Percentiles rank a stretch among this genome's conserved stretches.
Evolutionary conservation across 2,797 vertebrate species (phyloP).

Genomic region (Nannoperca australis): DNA sequence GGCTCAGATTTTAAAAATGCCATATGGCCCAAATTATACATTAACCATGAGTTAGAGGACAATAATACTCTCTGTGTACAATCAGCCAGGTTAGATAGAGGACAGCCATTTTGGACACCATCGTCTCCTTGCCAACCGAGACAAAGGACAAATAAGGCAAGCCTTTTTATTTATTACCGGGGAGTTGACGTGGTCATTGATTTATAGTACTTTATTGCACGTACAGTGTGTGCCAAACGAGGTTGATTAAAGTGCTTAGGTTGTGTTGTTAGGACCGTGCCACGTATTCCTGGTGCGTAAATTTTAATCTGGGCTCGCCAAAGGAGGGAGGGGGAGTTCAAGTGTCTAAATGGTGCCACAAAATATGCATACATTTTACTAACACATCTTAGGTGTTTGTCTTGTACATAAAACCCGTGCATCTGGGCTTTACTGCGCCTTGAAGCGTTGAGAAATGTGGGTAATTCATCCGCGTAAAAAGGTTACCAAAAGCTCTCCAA

Average conservation of each 20-base stretch:
- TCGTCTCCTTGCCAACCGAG: conserved; percentile 85
- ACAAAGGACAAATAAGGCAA: conserved; percentile 72
- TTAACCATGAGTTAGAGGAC: conserved; percentile 90
- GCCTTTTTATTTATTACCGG: conserved; percentile 75
- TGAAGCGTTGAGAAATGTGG: conserved; percentile 15
- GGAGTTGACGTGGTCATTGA: conserved; percentile 60
- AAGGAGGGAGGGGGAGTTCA: conserved; percentile 12
- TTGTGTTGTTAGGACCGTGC: conserved; percentile 25
- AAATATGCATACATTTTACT: neutral
- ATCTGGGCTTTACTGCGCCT: neutral
- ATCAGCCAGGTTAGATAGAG: conserved; percentile 72
- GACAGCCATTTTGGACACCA: conserved; percentile 82
- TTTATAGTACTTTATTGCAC: conserved; percentile 71
- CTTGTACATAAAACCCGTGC: neutral
- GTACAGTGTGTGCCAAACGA: conserved; percentile 55
- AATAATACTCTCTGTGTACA: conserved; percentile 81
- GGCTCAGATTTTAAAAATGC: conserved; percentile 88
- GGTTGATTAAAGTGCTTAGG: conserved; percentile 51
- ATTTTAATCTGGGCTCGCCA: conserved; percentile 48
- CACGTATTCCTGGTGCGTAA: conserved; percentile 81
- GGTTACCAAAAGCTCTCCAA: conserved; percentile 75
- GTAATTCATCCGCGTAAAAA: conserved; percentile 80
- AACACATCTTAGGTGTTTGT: neutral
- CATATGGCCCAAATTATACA: conserved; percentile 99
- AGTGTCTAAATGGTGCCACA: neutral